Percentiles rank a stretch among this genome's conserved stretches.
Conservation (phyloP, 1,140 invertebrate species). For the Tribolium madens region DNA sequence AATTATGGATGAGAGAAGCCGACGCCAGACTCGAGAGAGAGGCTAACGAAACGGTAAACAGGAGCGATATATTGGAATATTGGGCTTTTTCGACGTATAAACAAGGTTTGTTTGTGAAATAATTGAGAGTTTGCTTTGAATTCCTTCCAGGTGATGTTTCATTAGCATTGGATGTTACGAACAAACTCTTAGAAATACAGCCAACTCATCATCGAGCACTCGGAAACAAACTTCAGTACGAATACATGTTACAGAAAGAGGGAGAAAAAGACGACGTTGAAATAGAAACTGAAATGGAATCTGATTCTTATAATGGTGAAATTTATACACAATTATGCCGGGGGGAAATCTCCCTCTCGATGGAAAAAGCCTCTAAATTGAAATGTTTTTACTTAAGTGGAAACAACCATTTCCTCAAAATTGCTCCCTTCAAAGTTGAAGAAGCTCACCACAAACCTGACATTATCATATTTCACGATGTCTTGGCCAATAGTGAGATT, state of each 20-base stretch:
- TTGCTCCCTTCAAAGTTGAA: constrained; percentile 94
- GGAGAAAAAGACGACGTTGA: constrained; percentile 78
- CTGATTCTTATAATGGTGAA: too few species aligned
- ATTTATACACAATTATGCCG: constrained; percentile 92
- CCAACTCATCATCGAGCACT: constrained; percentile 86
- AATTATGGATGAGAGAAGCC: constrained; percentile 96
- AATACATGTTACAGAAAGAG: constrained; percentile 77
- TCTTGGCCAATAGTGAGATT: constrained; percentile 92
- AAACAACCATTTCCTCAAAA: constrained; percentile 80
- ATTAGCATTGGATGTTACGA: constrained; percentile 90
- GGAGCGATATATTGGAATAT: constrained; percentile 94
- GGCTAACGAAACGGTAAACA: constrained; percentile 76
- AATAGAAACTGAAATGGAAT: not conserved
- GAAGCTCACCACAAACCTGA: constrained; percentile 86
- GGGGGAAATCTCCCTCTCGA: constrained; percentile 79
- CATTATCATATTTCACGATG: constrained; percentile 91
- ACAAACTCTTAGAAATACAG: constrained; percentile 85
- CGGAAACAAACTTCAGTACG: constrained; percentile 90
- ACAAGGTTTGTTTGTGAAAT: constrained; percentile 73
- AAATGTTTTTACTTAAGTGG: constrained; percentile 85
- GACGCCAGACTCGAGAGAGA: constrained; percentile 77
- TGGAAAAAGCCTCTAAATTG: constrained; percentile 69
- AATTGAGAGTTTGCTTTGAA: not conserved
- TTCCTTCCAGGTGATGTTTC: constrained; percentile 82
- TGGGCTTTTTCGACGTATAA: constrained; percentile 95